Evolutionary conservation across 2,888 invertebrate genomes (phyloP), one percentile per base, ranked within the genome.

Genomic region (Acronicta leporina): DNA sequence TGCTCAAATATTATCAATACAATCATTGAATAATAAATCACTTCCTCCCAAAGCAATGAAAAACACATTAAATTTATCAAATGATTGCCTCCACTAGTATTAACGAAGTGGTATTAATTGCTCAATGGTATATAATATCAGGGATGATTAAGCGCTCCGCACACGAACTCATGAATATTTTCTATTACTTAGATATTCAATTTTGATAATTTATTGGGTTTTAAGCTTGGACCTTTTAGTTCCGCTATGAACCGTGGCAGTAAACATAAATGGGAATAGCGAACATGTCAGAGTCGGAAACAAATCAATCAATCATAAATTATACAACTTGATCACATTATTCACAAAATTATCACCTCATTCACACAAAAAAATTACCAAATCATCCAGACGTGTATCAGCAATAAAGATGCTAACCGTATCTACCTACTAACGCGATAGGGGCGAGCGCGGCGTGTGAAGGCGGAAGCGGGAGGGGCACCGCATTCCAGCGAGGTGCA

Each of bases 171-270:
- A 73, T 74, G 59, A 72, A 74, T 75, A 72, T 69, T 72, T 72
- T 55, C 52, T 55, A 42, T 74, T n/a, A n/a, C n/a, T n/a, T 61
- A 74, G 63, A 61, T 62, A 53, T 73, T 73, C 49, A 54, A 59
- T 55, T 51, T 63, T 53, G 64, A 75, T 75, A 73, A 73, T 66
- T 60, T 75, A 73, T 75, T 62, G 62, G 54, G 25, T 57, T 55
- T 69, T 57, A 43, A 14, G 54, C 35, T 64, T 8, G 1, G 16
- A n/a, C 11, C 14, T 43, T 43, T 50, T 48, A 42, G 35, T 60
- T 59, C 10, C 41, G 25, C 0, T 8, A n/a, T 27, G 20, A 35
- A 30, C 27, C 9, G 15, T 10, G 5, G 11, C 11, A 7, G 11
- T 38, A 38, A 20, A 48, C n/a, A 35, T 38, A 38, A 20, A 38